These are phyloP conservation scores for Drosophila miranda DNA, from an alignment of 1,140 invertebrate species.

Conservation along the genomic window DNA sequence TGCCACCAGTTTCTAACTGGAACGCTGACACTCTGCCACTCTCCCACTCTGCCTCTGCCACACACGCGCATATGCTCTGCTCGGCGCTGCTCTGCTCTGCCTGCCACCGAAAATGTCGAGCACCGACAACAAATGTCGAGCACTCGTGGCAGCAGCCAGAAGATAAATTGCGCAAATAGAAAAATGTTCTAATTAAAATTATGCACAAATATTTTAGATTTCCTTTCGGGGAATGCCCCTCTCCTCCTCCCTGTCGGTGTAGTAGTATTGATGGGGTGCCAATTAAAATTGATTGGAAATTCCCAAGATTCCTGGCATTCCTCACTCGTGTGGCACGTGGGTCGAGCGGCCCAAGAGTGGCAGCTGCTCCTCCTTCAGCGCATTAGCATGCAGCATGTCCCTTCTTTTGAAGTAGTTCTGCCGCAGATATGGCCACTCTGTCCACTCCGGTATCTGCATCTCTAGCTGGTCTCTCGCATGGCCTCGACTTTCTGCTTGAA, in stretches of 20 bases:
- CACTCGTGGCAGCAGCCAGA: constrained; percentile 7
- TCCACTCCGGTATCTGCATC: background rate
- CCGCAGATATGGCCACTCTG: too few relatives aligned
- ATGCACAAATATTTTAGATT: constrained; percentile 79
- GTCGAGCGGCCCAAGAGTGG: constrained; percentile 20
- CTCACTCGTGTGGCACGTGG: constrained; percentile 62
- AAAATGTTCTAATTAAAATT: constrained; percentile 82
- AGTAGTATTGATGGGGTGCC: constrained; percentile 80
- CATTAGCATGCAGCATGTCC: constrained; percentile 53
- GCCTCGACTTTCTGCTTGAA: constrained; percentile 53
- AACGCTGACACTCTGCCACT: constrained; percentile 48
- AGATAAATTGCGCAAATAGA: constrained; percentile 80
- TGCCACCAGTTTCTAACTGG: constrained; percentile 66
- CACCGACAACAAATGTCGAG: too few relatives aligned
- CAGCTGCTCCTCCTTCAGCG: constrained; percentile 33
- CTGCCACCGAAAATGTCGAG: too few relatives aligned
- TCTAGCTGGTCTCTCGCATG: constrained; percentile 3
- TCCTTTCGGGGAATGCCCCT: constrained; percentile 39
- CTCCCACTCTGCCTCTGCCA: background rate
- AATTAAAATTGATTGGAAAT: constrained; percentile 82
- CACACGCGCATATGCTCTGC: constrained; percentile 3
- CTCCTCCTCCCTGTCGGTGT: constrained; percentile 14
- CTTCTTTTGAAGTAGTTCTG: constrained; percentile 12
- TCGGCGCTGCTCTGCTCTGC: too few relatives aligned
- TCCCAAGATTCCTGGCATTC: constrained; percentile 71